These are phyloP conservation scores for Microcebus griseorufus DNA, from an alignment of 2,113 vertebrate genomes.

Conservation along the genomic window DNA sequence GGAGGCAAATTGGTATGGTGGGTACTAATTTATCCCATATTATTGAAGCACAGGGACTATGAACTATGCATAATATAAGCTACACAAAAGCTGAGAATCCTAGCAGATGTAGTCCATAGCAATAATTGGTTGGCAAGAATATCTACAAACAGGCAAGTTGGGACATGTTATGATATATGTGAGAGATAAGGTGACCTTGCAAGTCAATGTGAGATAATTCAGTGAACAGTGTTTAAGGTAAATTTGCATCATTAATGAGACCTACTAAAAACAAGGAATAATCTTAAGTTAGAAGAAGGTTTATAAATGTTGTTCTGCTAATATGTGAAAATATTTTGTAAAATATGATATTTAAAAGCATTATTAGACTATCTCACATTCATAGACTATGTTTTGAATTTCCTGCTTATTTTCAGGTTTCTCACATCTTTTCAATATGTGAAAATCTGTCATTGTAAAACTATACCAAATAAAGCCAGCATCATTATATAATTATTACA, in stretches of 20 bases:
- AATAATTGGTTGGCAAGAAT: not conserved
- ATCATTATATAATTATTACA: conserved; percentile 29
- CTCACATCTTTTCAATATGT: not conserved
- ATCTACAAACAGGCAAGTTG: not conserved
- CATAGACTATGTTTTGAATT: conserved; percentile 19
- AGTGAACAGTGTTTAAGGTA: conserved; percentile 1
- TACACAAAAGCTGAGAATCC: not conserved
- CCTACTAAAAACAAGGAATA: not conserved
- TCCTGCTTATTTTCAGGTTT: conserved; percentile 36
- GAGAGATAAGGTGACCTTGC: not conserved
- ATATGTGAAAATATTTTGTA: not conserved
- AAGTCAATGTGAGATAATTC: not conserved
- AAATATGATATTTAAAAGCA: conserved; percentile 23
- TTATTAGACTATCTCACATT: conserved; percentile 10
- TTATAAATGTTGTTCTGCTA: not conserved
- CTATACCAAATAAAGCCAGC: not conserved
- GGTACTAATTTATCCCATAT: not conserved
- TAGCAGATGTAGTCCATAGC: not conserved
- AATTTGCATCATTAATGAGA: conserved; percentile 29
- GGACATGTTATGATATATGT: not conserved
- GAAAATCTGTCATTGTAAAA: conserved; percentile 29
- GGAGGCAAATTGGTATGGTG: not conserved
- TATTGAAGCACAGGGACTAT: not conserved
- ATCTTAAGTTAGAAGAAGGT: conserved; percentile 4
- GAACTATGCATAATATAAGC: not conserved